phyloP scores from a whole-genome alignment of 2,113 vertebrate genomes.

The Oreochromis niloticus region DNA sequence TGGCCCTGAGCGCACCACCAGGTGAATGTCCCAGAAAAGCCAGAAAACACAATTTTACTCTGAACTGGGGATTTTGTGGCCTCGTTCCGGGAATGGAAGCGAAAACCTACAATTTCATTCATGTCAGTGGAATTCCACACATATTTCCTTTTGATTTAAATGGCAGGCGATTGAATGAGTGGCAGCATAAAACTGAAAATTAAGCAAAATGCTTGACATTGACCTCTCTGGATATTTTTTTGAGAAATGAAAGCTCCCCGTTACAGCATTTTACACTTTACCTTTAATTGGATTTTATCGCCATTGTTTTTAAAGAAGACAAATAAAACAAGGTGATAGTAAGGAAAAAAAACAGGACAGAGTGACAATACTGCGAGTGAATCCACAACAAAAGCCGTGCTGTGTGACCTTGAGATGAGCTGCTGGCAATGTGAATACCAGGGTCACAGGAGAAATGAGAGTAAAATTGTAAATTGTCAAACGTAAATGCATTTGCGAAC shows the following conservation, averaged over 20 bases:
- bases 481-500: not conserved
- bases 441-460: not conserved
- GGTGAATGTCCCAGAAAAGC: conserved; percentile 63
- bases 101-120: not conserved
- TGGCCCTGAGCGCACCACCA: conserved; percentile 33
- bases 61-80: conserved; percentile 34
- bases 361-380: not conserved
- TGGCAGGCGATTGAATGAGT: not conserved
- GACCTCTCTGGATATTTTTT: not conserved
- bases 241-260: not conserved
- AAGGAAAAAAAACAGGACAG: not conserved
- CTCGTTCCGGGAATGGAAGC: conserved; percentile 7
- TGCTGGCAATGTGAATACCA: not conserved
- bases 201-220: not conserved
- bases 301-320: not conserved
- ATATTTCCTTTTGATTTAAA: conserved; percentile 5
- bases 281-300: not conserved
- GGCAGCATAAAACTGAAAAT: not conserved
- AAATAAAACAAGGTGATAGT: not conserved
- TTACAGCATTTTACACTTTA: not conserved
- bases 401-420: conserved; percentile 41
- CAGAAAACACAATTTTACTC: conserved; percentile 30
- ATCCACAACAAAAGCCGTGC: conserved; percentile 8
- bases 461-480: not conserved
- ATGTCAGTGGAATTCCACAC: conserved; percentile 15